These are phyloP conservation scores for Anguilla megastoma DNA, from an alignment of 2,797 vertebrate species.

Conservation along the genomic window DNA sequence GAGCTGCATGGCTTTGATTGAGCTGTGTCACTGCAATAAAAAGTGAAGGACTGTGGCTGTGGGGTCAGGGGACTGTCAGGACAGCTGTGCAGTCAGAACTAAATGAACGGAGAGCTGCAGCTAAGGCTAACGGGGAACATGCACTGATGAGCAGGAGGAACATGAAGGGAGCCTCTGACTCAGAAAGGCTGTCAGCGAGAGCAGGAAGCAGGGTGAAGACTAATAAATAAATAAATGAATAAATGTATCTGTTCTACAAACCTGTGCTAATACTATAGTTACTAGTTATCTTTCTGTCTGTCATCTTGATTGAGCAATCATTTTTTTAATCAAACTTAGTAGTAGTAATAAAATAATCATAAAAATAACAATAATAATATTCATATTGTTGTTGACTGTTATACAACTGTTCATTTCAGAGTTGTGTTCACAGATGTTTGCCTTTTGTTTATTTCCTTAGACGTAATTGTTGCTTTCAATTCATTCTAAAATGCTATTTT, in stretches of 20 bases:
- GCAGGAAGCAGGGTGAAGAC: background rate
- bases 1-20: background rate
- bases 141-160: background rate
- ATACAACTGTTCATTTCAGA: background rate
- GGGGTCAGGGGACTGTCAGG: background rate
- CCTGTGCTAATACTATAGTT: background rate
- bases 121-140: background rate
- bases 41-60: background rate
- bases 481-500: background rate
- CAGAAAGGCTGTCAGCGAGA: background rate
- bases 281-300: background rate
- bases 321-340: background rate
- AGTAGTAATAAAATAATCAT: background rate
- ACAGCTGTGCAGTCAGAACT: background rate
- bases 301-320: background rate
- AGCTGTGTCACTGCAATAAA: background rate
- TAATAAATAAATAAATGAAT: background rate
- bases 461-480: background rate
- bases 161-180: conserved; percentile 16
- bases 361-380: background rate
- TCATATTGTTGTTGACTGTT: background rate
- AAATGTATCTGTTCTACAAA: background rate
- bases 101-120: background rate
- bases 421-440: background rate
- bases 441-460: background rate